These are phyloP conservation scores for Rhinichthys osculus DNA, from an alignment of 2,797 vertebrate species.

Conservation along the genomic window DNA sequence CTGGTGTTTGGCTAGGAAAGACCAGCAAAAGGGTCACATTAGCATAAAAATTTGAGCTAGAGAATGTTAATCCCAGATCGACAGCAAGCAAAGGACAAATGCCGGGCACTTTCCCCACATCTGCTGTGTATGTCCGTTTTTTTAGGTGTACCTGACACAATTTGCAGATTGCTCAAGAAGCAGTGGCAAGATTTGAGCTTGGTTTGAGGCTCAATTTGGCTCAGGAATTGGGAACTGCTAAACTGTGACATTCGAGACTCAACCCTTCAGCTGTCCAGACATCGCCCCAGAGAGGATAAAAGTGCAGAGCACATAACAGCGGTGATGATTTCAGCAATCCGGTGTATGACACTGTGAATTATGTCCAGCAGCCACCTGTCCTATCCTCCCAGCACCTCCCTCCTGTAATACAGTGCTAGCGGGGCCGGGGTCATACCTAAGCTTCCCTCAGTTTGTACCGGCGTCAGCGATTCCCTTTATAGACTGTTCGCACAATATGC, in stretches of 20 bases:
- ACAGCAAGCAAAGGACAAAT: neutral
- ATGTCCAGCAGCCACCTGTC: slow-evolving; percentile 64
- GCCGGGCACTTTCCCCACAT: neutral
- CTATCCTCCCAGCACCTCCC: slow-evolving; percentile 40
- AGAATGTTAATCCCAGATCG: slow-evolving; percentile 49
- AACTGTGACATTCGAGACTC: slow-evolving; percentile 53
- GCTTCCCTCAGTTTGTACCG: slow-evolving; percentile 67
- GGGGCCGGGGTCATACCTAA: slow-evolving; percentile 64
- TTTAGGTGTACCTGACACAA: slow-evolving; percentile 2
- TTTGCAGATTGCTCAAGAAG: slow-evolving; percentile 25
- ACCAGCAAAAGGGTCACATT: slow-evolving; percentile 71
- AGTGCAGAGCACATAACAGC: slow-evolving; percentile 54
- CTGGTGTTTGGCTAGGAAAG: slow-evolving; percentile 69
- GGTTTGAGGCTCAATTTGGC: slow-evolving; percentile 49
- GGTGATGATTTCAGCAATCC: slow-evolving; percentile 62
- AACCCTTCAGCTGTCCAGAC: slow-evolving; percentile 43
- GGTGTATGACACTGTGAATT: slow-evolving; percentile 59
- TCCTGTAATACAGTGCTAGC: slow-evolving; percentile 42
- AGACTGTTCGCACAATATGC: slow-evolving; percentile 67
- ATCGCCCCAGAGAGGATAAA: slow-evolving; percentile 35
- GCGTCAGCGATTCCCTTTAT: slow-evolving; percentile 74
- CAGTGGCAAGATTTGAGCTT: slow-evolving; percentile 26
- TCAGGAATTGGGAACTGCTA: slow-evolving; percentile 42
- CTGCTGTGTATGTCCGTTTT: neutral
- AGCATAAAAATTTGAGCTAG: slow-evolving; percentile 67